Base-by-base conservation (phyloP, 2,113 vertebrate species). In the Bubalus kerabau region DNA sequence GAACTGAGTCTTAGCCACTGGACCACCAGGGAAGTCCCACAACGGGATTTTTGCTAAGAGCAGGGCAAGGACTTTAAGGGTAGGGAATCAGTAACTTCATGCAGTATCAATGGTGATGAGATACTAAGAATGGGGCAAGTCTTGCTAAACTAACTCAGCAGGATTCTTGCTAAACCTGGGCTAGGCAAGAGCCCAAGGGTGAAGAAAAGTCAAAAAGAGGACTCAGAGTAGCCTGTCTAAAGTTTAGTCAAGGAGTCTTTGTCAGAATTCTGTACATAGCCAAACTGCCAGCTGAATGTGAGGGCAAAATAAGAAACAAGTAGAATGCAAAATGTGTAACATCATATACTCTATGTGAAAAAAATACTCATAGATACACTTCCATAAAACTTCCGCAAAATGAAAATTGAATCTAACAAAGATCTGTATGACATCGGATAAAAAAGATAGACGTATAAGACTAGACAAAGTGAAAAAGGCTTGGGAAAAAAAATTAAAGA, bases 321-420 rank as follows among this genome's bases (percentile, higher is more conserved):
- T 57, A 48, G 56, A 85, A 57, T 57, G 64, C 57, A 92, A 85
- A 80, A 95, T 83, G 21, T 30, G 92, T 89, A 57, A 67, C 23
- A n/a, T 14, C 21, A 11, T 50, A 94, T 57, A 30, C 3, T 59
- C 12, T 78, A 52, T 32, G 16, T 84, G 78, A 57, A 87, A 89
- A 92, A 93, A 84, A 54, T 36, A 46, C 64, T 78, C 16, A 50
- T 10, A 92, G n/a, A 43, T 19, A 64, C 16, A 84, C 56, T 88
- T 88, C 2, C n/a, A 9, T 19, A 97, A 87, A 80, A 54, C 56
- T 88, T 88, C 2, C 17, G 16, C 24, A 97, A 87, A 84, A 54
- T 92, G 36, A 92, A 91, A 91, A 87, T 88, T 8, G 28, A 71
- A 78, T 95, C 52, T 52, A 86, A 93, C 23, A 85, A 95, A 93